A percentile compares a stretch with the other conserved stretches of the same genome.
These are phyloP conservation scores for Zapus hudsonius DNA, from an alignment of 2,113 vertebrate species.

Conservation along the genomic window DNA sequence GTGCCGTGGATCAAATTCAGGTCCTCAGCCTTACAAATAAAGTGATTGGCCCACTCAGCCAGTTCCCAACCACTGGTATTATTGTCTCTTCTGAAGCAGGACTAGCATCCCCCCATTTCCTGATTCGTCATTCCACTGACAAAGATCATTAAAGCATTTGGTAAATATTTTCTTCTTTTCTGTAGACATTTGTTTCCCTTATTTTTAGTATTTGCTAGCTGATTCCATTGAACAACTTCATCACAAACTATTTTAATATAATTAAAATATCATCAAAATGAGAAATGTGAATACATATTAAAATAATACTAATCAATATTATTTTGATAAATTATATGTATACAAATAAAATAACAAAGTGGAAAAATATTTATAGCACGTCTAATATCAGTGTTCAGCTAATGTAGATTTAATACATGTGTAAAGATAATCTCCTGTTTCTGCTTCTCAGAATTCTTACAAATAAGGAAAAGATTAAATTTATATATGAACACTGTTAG, in stretches of 20 bases:
- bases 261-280: background rate
- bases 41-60: too few relatives aligned
- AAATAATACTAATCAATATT: background rate
- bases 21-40: too few relatives aligned
- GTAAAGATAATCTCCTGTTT: background rate
- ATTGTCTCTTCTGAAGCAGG: background rate
- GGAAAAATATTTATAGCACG: background rate
- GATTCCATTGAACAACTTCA: background rate
- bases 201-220: background rate
- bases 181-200: background rate
- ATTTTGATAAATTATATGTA: background rate
- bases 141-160: background rate
- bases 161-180: background rate
- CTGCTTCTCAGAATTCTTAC: background rate
- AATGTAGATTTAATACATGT: background rate
- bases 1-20: too few relatives aligned
- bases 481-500: background rate
- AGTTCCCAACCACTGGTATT: too few relatives aligned
- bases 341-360: background rate
- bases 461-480: background rate
- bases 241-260: background rate
- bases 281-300: background rate
- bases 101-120: rapidly evolving
- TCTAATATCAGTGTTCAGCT: background rate
- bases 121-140: background rate